Evolutionary conservation across 2,888 invertebrate species (phyloP).

Genomic region (Himalopsyche tibetana): DNA sequence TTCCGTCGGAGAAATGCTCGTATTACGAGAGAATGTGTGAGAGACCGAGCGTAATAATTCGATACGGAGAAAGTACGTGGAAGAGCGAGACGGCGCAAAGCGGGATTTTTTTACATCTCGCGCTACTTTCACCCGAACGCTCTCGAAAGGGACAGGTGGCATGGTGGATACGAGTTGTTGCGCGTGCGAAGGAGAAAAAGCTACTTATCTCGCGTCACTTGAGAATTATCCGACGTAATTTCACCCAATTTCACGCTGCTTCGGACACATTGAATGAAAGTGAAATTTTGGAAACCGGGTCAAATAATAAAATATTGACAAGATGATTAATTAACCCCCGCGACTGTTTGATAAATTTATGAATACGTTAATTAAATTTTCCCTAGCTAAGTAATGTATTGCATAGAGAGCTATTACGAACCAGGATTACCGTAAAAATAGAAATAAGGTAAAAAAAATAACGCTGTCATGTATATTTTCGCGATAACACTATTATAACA

Average conservation of each 20-base stretch:
- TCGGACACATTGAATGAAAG: constrained; percentile 59
- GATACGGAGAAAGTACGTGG: constrained; percentile 23
- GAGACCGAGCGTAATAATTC: constrained; percentile 29
- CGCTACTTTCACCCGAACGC: constrained; percentile 56
- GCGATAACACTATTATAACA: neutral
- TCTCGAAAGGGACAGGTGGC: constrained; percentile 41
- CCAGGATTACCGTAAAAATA: neutral
- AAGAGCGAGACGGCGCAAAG: constrained; percentile 44
- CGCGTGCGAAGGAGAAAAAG: constrained; percentile 47
- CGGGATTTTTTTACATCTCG: constrained; percentile 48
- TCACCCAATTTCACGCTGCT: constrained; percentile 57
- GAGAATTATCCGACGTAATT: constrained; percentile 25
- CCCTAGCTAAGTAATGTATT: too few species aligned
- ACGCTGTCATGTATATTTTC: neutral
- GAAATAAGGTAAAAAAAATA: constrained; percentile 25
- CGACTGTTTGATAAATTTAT: too few species aligned
- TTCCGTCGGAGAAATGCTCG: constrained; percentile 52
- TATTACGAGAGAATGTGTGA: constrained; percentile 41
- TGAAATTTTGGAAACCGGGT: constrained; percentile 59
- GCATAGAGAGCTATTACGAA: neutral
- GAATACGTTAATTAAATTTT: too few species aligned
- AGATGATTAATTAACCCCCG: neutral
- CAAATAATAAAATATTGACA: neutral
- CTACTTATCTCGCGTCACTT: neutral
- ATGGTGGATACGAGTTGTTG: neutral